Evolutionary conservation across 2,797 vertebrate genomes (phyloP), one percentile per base, ranked within the genome.

Genomic region (Monodelphis domestica): DNA sequence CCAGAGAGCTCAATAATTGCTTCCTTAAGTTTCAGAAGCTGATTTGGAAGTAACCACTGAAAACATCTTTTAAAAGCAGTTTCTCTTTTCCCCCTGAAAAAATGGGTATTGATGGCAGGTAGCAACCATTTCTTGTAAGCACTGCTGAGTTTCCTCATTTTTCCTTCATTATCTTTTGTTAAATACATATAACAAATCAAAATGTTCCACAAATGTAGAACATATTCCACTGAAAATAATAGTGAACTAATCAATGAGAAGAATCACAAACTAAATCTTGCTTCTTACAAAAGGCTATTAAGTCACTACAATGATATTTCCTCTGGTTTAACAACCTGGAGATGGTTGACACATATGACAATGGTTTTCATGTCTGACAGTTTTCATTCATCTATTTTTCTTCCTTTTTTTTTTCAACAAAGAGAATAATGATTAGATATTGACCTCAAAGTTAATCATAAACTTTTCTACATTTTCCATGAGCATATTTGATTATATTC

Each of bases 271-370:
- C 94, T 96, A 95, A 96, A 95, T 96, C n/a, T 92, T 95, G 38
- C 89, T 90, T 96, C 24, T 84, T 12, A 9, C 91, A 96, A 97
- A 96, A 94, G 94, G 92, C 95, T 96, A 54, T 89, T 97, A 87
- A 88, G 91, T 45, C 38, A 93, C 45, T 54, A 38, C 95, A 93
- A 95, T 93, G 91, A 93, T 90, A 94, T 95, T 95, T 95, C 87
- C 94, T 95, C 93, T 24, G 7, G 9, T 95, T 97, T 96, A 96
- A 93, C 87, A 96, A 55, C 55, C 51, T 92, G 45, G 12, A 11
- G 45, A 51, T 90, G 95, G 91, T 95, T 96, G 92, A 96, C 90
- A n/a, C 89, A 92, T 54, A n/a, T 57, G 96, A 84, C 30, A 84
- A 84, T 84, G 21, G 17, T 84, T 26, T 45, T 45, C 78, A 21